Base-by-base conservation (phyloP, 2,113 vertebrate species). In the Rhynchopsitta pachyrhyncha region DNA sequence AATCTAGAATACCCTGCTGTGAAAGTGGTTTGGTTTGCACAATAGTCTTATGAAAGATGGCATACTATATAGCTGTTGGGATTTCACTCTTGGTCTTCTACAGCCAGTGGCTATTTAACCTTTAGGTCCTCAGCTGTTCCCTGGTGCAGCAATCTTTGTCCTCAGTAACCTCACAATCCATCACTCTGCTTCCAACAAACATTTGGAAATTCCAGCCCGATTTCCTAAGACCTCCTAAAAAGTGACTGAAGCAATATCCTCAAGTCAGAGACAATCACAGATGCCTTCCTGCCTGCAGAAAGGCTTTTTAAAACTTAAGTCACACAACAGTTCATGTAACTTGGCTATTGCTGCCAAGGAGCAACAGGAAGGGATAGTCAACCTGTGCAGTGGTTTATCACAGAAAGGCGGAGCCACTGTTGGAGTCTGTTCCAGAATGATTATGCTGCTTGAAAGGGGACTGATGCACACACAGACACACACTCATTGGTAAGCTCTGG, bases 171-270 rank as follows among this genome's bases (percentile, higher is more conserved):
- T 83, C 47, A 73, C 27, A 7, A 18, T 29, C 59, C 82, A 55
- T 62, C 46, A 28, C n/a, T 90, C 53, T 53, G 82, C 39, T 44
- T 68, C 66, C n/a, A 67, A 76, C 29, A 93, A 71, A 90, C 39
- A 69, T 50, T 92, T 87, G 68, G 67, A 85, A 95, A 90, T 93
- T 81, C 68, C 79, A 88, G 42, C 11, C 35, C 15, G 24, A 64
- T 96, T 95, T 92, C 94, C 90, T 85, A 93, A 95, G 85, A 82
- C 67, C 76, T 90, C 68, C 76, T 90, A 69, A 88, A 82, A 92
- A 96, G 71, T 59, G 46, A 86, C 76, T 93, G 69, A 93, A 95
- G 73, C 60, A 94, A 94, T 78, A 81, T 71, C 33, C 50, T 52
- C 47, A 46, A 74, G 47, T 62, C 82, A 81, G 73, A 96, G 86